Conservation (phyloP, 1,140 invertebrate genomes). For the Schlechtendalia chinensis region DNA sequence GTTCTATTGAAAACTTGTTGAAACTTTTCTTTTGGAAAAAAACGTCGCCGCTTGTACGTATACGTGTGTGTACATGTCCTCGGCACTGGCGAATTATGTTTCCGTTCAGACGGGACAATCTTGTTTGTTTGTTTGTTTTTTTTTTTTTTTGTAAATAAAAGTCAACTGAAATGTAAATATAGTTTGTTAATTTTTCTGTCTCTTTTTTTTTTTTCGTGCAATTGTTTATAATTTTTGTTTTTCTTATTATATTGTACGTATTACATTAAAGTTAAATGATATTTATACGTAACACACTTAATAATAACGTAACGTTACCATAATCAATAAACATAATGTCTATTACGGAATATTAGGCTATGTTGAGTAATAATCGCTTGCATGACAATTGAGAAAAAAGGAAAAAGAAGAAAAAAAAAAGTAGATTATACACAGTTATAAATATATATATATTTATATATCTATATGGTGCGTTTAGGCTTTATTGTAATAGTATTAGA, state of each 20-base stretch:
- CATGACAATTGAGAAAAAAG: slow-evolving; percentile 33
- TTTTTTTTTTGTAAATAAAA: slow-evolving; percentile 15
- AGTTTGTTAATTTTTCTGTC: slow-evolving; percentile 14
- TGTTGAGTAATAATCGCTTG: slow-evolving; percentile 36
- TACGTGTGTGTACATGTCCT: background rate
- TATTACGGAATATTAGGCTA: slow-evolving; percentile 22
- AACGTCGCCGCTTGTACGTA: background rate
- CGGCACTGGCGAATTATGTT: background rate
- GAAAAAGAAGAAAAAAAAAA: slow-evolving; percentile 14
- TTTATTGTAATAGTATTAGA: background rate
- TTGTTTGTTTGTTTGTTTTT: too few relatives aligned
- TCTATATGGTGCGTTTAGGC: slow-evolving; percentile 19
- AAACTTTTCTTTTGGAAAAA: slow-evolving; percentile 21
- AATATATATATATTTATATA: background rate
- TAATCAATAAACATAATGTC: slow-evolving; percentile 39
- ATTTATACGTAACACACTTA: background rate
- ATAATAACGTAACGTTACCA: slow-evolving; percentile 33
- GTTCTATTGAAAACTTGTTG: slow-evolving; percentile 21
- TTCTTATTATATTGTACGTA: slow-evolving; percentile 27
- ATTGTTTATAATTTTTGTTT: slow-evolving; percentile 40
- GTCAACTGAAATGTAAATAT: slow-evolving; percentile 40
- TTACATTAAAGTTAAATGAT: slow-evolving; percentile 14
- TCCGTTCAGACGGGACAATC: background rate
- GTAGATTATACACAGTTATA: slow-evolving; percentile 30
- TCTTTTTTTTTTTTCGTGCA: slow-evolving; percentile 37